Evolutionary conservation across 2,888 invertebrate species (phyloP).

Genomic region (Marronus borbonicus): DNA sequence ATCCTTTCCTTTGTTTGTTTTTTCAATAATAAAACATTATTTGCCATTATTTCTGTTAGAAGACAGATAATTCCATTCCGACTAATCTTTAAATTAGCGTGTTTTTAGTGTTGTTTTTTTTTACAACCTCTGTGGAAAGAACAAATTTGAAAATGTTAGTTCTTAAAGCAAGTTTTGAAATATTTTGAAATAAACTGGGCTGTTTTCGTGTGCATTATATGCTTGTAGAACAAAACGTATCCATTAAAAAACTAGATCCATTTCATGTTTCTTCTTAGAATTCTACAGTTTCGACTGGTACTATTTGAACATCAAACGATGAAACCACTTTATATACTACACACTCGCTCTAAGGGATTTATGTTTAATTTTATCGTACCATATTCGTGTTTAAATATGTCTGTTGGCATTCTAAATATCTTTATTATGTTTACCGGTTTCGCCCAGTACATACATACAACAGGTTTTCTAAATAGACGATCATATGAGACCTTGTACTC

Average conservation of each 20-base stretch:
- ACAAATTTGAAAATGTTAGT: too few relatives aligned
- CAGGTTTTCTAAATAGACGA: conserved; percentile 37
- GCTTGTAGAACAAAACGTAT: not conserved
- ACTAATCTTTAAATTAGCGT: too few relatives aligned
- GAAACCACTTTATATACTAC: not conserved
- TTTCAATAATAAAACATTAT: too few relatives aligned
- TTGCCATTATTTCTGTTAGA: too few relatives aligned
- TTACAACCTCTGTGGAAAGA: not conserved
- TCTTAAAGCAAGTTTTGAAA: too few relatives aligned
- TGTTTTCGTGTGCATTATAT: not conserved
- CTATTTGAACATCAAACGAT: conserved; percentile 19
- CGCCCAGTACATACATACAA: conserved; percentile 10
- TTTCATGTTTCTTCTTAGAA: conserved; percentile 19
- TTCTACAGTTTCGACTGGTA: conserved; percentile 3
- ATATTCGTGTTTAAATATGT: conserved; percentile 33
- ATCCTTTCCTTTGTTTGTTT: too few relatives aligned
- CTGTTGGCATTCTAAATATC: conserved; percentile 25
- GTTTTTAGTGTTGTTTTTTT: too few relatives aligned
- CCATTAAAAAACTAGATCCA: conserved; percentile 12
- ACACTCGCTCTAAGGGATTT: conserved; percentile 7
- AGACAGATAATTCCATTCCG: too few relatives aligned
- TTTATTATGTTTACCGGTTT: conserved; percentile 37
- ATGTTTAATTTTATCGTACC: conserved; percentile 21
- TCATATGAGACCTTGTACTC: conserved; percentile 24
- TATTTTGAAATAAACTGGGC: too few relatives aligned